phyloP scores from a whole-genome alignment of 2,888 invertebrate species.

The Colostygia pectinataria region DNA sequence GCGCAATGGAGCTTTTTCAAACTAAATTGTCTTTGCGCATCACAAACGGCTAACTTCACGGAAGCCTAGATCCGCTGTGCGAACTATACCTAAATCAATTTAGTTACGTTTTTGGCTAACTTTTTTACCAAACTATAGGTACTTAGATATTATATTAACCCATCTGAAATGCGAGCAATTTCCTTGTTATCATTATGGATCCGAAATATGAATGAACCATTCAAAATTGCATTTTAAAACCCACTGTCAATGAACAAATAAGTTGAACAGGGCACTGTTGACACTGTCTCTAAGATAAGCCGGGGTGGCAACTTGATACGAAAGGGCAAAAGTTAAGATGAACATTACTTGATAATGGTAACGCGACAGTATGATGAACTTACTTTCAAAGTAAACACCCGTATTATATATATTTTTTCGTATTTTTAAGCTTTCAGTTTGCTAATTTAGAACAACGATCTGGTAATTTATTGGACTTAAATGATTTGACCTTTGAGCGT shows the following conservation, averaged over 20 bases:
- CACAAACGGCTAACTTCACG: no score
- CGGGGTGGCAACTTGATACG: constrained; percentile 73
- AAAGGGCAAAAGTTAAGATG: constrained; percentile 72
- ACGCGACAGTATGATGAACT: constrained; percentile 72
- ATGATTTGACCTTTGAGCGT: neutral
- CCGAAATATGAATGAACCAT: constrained; percentile 13
- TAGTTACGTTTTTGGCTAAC: no score
- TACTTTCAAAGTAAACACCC: constrained; percentile 58
- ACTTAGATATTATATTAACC: neutral
- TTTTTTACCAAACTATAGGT: no score
- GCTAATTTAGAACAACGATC: no score
- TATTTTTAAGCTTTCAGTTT: no score
- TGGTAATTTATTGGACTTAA: constrained; percentile 27
- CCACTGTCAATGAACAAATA: constrained; percentile 64
- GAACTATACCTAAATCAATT: no score
- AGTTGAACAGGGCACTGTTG: constrained; percentile 57
- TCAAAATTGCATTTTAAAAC: constrained; percentile 47
- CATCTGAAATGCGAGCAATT: neutral
- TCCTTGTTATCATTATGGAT: constrained; percentile 3
- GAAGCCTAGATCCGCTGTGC: no score
- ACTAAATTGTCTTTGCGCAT: no score
- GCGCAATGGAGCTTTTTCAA: no score
- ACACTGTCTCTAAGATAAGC: constrained; percentile 62
- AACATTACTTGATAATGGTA: constrained; percentile 60
- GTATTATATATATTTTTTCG: constrained; percentile 52